These are phyloP conservation scores for Seladonia tumulorum DNA, from an alignment of 2,888 invertebrate species.

Conservation along the genomic window DNA sequence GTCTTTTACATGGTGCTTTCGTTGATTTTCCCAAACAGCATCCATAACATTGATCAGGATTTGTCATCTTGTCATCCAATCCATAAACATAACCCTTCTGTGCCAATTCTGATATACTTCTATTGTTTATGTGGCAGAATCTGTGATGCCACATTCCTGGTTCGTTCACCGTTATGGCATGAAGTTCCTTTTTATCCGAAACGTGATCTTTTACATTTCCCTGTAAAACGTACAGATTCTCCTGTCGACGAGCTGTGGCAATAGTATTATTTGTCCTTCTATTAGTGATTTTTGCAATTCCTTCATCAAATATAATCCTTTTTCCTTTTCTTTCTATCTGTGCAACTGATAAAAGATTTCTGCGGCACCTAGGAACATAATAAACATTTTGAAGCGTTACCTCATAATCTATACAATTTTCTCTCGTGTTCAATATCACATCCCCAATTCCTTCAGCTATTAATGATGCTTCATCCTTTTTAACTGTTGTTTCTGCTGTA, in stretches of 20 bases:
- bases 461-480: no score
- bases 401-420: no score
- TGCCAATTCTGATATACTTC: slow-evolving; percentile 9
- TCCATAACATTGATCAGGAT: not conserved
- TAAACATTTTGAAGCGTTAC: not conserved
- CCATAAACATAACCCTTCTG: not conserved
- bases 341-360: not conserved
- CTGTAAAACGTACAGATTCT: no score
- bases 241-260: no score
- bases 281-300: no score
- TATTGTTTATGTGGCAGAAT: not conserved
- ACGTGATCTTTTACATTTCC: no score
- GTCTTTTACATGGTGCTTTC: slow-evolving; percentile 14
- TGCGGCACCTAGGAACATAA: slow-evolving; percentile 4
- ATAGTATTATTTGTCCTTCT: no score
- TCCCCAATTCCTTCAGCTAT: not conserved
- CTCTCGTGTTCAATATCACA: not conserved
- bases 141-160: slow-evolving; percentile 10
- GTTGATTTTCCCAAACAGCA: slow-evolving; percentile 5
- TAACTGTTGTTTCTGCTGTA: no score
- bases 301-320: no score
- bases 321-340: no score
- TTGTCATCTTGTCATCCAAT: not conserved
- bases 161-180: not conserved
- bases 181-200: not conserved